Conservation (phyloP, 2,888 invertebrate species). For the Dermolepida albohirtum region DNA sequence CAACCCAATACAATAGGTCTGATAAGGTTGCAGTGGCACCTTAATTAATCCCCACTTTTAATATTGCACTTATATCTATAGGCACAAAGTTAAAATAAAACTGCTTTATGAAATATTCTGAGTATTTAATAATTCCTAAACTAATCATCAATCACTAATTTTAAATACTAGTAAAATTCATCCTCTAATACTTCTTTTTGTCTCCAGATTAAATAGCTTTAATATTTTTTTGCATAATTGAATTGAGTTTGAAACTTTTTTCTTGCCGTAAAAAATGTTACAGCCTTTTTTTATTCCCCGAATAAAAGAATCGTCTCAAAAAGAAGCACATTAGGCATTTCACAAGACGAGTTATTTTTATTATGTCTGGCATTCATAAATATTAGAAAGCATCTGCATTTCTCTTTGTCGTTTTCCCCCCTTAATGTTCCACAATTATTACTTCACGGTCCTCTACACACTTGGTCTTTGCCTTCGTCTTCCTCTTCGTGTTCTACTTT, state of each 20-base stretch:
- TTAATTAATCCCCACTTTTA: too few species aligned
- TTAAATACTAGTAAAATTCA: too few species aligned
- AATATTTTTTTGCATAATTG: not conserved
- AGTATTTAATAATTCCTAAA: too few species aligned
- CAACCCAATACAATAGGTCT: too few species aligned
- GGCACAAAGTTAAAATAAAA: too few species aligned
- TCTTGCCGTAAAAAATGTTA: not conserved
- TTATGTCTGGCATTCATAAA: constrained; percentile 27
- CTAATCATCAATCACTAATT: too few species aligned
- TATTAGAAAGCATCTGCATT: constrained; percentile 30
- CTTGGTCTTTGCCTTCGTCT: not conserved
- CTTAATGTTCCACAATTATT: constrained; percentile 43
- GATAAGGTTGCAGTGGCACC: too few species aligned
- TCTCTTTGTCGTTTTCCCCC: constrained; percentile 17
- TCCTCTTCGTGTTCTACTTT: constrained; percentile 4
- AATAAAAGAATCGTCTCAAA: constrained; percentile 12
- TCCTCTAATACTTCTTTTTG: too few species aligned
- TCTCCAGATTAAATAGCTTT: not conserved
- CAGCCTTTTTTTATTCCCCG: not conserved
- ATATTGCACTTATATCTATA: too few species aligned
- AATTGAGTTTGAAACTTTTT: constrained; percentile 14
- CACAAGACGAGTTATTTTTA: constrained; percentile 20
- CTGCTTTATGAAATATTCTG: too few species aligned
- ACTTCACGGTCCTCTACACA: constrained; percentile 34
- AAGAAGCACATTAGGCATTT: constrained; percentile 10